phyloP scores from a whole-genome alignment of 2,888 invertebrate genomes.

The Oscheius sp. region DNA sequence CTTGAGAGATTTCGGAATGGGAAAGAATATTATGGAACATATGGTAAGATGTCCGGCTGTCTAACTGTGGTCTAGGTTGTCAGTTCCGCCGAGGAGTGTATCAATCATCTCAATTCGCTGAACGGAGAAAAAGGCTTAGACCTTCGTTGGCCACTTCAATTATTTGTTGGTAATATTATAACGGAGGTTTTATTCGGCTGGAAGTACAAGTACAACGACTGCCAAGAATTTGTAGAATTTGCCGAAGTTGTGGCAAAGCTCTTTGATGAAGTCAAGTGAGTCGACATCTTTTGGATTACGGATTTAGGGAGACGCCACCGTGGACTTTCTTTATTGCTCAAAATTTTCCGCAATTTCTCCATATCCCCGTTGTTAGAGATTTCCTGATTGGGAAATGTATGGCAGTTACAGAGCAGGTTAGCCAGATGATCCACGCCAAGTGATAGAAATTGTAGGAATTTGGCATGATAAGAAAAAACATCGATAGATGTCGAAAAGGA shows the following conservation, averaged over 20 bases:
- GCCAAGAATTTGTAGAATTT: slow-evolving; percentile 36
- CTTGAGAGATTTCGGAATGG: slow-evolving; percentile 56
- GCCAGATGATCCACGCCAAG: too few species aligned
- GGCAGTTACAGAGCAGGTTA: too few species aligned
- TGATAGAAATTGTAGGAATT: too few species aligned
- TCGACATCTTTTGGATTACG: too few species aligned
- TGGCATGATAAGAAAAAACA: too few species aligned
- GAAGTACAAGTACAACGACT: slow-evolving; percentile 40
- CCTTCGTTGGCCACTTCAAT: slow-evolving; percentile 47
- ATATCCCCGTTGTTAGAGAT: too few species aligned
- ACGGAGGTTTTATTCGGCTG: slow-evolving; percentile 52
- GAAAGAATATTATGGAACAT: slow-evolving; percentile 54
- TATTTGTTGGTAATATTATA: slow-evolving; percentile 60
- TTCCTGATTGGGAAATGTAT: too few species aligned
- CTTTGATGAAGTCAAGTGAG: neutral
- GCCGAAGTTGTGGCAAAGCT: neutral
- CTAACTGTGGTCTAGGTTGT: slow-evolving; percentile 35
- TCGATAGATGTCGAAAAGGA: too few species aligned
- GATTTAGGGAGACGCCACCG: too few species aligned
- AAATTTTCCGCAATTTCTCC: too few species aligned
- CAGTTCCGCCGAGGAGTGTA: slow-evolving; percentile 34
- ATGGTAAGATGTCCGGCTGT: slow-evolving; percentile 36
- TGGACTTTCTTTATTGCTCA: too few species aligned
- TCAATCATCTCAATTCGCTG: slow-evolving; percentile 30
- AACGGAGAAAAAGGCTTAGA: slow-evolving; percentile 36